Percentiles rank a stretch among this genome's conserved stretches.
These are phyloP conservation scores for Trichacis sp. DNA, from an alignment of 2,888 invertebrate genomes.

Conservation along the genomic window DNA sequence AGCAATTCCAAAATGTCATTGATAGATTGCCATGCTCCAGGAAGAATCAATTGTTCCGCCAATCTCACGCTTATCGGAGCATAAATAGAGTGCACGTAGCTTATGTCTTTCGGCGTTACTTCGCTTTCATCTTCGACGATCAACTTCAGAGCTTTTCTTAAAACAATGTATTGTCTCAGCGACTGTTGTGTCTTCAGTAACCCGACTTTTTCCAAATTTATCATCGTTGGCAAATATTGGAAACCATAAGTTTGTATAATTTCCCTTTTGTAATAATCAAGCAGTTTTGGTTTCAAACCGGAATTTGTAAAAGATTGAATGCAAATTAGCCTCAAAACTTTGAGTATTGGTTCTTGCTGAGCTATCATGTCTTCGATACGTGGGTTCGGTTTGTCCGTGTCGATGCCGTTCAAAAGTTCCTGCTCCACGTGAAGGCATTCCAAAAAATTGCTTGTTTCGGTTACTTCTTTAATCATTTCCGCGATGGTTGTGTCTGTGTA, in stretches of 20 bases:
- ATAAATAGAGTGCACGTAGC: conserved; percentile 94
- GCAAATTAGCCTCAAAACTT: conserved; percentile 90
- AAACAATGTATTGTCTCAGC: conserved; percentile 78
- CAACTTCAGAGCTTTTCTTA: conserved; percentile 84
- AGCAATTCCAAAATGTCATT: conserved; percentile 86
- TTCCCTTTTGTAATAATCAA: conserved; percentile 80
- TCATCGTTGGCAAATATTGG: conserved; percentile 82
- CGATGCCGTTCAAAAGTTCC: conserved; percentile 91
- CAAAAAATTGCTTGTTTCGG: conserved; percentile 81
- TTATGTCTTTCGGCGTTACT: conserved; percentile 85
- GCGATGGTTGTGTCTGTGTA: conserved; percentile 88
- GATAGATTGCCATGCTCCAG: conserved; percentile 82
- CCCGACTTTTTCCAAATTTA: conserved; percentile 89
- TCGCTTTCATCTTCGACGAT: conserved; percentile 92
- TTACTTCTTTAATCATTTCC: conserved; percentile 90
- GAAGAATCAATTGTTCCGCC: conserved; percentile 82
- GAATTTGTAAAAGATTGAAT: conserved; percentile 93
- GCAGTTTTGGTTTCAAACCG: conserved; percentile 90
- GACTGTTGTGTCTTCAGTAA: conserved; percentile 82
- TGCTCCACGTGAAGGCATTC: conserved; percentile 88
- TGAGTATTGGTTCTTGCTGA: conserved; percentile 82
- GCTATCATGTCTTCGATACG: conserved; percentile 95
- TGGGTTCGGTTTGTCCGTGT: conserved; percentile 88
- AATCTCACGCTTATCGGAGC: conserved; percentile 92
- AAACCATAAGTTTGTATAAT: conserved; percentile 89